Evolutionary conservation across 2,888 invertebrate species (phyloP), one percentile per base, ranked within the genome.

Genomic region (Aleiodes leptofemur): DNA sequence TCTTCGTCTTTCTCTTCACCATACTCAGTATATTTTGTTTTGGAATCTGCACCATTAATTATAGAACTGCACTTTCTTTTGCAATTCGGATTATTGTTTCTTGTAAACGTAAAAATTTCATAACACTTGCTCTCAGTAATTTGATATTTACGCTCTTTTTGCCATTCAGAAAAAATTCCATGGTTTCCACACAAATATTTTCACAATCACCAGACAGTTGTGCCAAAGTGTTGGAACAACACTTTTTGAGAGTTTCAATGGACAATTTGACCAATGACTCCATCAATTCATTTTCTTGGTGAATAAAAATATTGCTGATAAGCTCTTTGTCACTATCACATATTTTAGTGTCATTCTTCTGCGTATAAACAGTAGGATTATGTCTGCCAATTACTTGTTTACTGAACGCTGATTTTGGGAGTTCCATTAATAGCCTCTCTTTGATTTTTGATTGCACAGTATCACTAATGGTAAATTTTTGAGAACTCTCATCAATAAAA

Each of bases 61-160:
- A 68, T 59, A 3, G 51, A 14, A 4, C 70, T 16, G 69, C 72
- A 73, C 72, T 82, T 80, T 8, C 72, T 78, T n/a, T 51, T 48
- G 81, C 79, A 80, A 71, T 82, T 74, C 7, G 79, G 69, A 38
- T 79, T 78, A 71, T 82, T 79, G 71, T 77, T 77, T 71, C 57
- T 76, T 13, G 73, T 56, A 69, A 80, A 82, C 11, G 82, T 82
- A 68, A 56, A 83, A 34, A 83, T 16, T 29, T 53, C 61, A 56
- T 82, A 82, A 31, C 82, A 80, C n/a, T 56, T 75, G 13, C 80
- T 74, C 3, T 78, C 82, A 68, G 81, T 81, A n/a, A 80, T 76
- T 9, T 78, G 66, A 43, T 48, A 73, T 53, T 72, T 34, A 31
- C 80, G 55, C 50, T 79, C 76, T 16, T 74, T 34, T 31, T 57